phyloP scores from a whole-genome alignment of 2,113 vertebrate genomes.

The Alectura lathami region DNA sequence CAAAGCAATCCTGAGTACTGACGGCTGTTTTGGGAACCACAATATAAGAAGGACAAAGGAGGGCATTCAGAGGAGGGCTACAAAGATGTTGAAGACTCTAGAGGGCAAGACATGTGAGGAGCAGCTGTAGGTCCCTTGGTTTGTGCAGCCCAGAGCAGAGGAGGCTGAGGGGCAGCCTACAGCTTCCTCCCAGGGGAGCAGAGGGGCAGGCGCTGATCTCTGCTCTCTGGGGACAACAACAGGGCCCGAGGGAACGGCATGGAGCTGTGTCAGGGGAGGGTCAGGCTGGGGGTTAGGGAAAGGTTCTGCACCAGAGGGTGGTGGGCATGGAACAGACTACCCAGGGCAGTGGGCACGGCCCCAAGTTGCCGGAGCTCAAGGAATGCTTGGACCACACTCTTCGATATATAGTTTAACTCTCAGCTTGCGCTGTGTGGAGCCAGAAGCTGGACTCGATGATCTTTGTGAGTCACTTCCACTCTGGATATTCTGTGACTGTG shows the following conservation, averaged over 20 bases:
- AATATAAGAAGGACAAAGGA: background rate
- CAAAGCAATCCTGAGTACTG: background rate
- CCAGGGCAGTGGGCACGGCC: background rate
- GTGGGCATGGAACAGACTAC: background rate
- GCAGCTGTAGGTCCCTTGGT: background rate
- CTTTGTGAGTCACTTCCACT: background rate
- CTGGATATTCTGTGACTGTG: background rate
- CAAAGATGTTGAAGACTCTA: background rate
- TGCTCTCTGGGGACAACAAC: background rate
- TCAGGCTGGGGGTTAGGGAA: background rate
- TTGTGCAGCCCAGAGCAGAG: background rate
- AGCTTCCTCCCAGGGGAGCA: background rate
- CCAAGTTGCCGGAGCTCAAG: background rate
- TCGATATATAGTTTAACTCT: too few species aligned
- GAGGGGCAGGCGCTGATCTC: background rate
- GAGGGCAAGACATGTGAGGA: background rate
- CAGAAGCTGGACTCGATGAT: background rate
- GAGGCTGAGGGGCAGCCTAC: background rate
- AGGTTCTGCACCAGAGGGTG: background rate
- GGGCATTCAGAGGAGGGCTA: background rate
- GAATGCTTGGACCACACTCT: background rate
- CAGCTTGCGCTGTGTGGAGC: background rate
- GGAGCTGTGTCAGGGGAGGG: background rate
- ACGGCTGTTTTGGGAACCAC: background rate
- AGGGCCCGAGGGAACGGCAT: background rate